Evolutionary conservation across 2,888 invertebrate genomes (phyloP), one percentile per base, ranked within the genome.

Genomic region (Torymus auratus): DNA sequence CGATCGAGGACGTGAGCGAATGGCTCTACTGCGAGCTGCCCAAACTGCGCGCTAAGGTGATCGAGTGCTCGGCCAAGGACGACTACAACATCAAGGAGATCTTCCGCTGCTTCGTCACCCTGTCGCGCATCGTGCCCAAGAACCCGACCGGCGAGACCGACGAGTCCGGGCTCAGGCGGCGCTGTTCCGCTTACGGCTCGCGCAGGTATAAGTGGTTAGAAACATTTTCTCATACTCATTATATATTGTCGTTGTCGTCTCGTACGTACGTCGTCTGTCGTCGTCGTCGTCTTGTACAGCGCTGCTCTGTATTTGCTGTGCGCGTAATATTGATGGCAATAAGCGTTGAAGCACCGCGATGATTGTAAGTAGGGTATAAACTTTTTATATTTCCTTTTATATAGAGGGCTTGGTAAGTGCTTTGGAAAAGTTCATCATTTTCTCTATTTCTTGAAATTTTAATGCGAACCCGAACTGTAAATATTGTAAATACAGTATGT

Each of bases 11-110:
- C 88, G 96, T 95, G 52, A 94, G 94, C 82, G 96, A 96, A 89
- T 96, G 96, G 96, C 93, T 96, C 17, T 95, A 93, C 91, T 95
- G 95, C 89, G 94, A 95, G 89, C 91, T 95, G 83, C 95, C 95
- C 13, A 94, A 94, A 90, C 92, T 95, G 86, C 94, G 95, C 86
- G 94, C 94, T 78, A 95, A 95, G 90, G 94, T 96, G 67, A 91
- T 95, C 86, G 96, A 95, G 90, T 96, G 95, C 90, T 96, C 95
- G 68, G 96, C 96, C 15, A 96, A 95, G 89, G 95, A 95, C 88
- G 95, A 96, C 89, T 93, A 93, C 87, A 95, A 95, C 89, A 94
- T 97, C 83, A 94, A 94, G 86, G 96, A 96, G 85, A 93, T 96
- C 80, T 97, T 97, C 91, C 94, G 95, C 87, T 94, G 94, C 78